Conservation (phyloP, 2,113 vertebrate species). For the Bubalus kerabau region DNA sequence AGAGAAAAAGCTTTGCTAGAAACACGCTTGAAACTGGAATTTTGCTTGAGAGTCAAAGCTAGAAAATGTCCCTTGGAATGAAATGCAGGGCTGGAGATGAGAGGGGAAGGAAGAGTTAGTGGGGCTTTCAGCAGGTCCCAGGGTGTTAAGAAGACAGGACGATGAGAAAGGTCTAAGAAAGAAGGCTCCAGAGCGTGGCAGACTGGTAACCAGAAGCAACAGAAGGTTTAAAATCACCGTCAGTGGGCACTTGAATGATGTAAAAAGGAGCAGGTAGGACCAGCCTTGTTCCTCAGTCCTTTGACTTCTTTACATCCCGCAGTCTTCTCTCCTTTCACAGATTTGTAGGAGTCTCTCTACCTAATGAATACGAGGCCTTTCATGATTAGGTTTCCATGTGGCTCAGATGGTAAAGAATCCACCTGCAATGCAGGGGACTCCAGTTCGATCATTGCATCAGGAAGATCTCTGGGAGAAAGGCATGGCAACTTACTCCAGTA, state of each 20-base stretch:
- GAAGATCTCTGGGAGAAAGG: neutral
- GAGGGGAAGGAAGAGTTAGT: neutral
- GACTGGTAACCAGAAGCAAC: neutral
- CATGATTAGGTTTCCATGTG: neutral
- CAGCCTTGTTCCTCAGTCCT: rapidly evolving
- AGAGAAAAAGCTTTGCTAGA: neutral
- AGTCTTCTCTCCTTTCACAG: neutral
- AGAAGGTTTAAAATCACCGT: neutral
- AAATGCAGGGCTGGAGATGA: neutral
- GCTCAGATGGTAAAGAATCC: neutral
- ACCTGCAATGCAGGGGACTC: neutral
- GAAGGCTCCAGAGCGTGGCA: neutral
- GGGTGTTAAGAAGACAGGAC: neutral
- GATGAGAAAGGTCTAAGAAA: neutral
- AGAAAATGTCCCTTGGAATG: neutral
- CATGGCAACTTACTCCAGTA: neutral
- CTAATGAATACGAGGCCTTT: neutral
- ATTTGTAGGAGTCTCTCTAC: neutral
- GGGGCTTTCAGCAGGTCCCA: neutral
- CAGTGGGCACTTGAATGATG: rapidly evolving
- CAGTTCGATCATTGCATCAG: neutral
- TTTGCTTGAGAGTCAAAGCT: neutral
- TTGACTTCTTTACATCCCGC: neutral
- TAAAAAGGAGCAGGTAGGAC: neutral
- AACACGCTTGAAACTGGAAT: neutral